These are phyloP conservation scores for Chaetodon trifascialis DNA, from an alignment of 2,113 vertebrate species.

Conservation along the genomic window DNA sequence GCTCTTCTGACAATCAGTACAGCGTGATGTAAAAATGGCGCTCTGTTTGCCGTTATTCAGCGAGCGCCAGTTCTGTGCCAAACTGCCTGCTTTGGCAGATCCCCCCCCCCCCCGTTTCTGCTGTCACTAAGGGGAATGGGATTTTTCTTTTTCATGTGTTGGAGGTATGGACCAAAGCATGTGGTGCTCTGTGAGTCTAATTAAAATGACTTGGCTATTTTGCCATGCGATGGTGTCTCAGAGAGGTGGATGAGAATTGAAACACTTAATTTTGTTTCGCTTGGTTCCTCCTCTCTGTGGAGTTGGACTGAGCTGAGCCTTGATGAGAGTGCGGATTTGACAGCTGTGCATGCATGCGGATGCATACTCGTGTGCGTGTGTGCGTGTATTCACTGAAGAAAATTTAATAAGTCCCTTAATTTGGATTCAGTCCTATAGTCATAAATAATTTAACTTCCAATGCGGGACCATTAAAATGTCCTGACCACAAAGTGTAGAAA, in stretches of 20 bases:
- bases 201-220: conserved; percentile 79
- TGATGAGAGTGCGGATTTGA: conserved; percentile 66
- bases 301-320: conserved; percentile 59
- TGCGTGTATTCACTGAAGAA: conserved; percentile 26
- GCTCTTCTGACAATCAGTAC: conserved; percentile 63
- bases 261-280: conserved; percentile 71
- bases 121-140: conserved; percentile 60
- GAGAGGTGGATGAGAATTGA: conserved; percentile 72
- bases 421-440: conserved; percentile 59
- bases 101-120: conserved; percentile 31
- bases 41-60: conserved; percentile 49
- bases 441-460: conserved; percentile 65
- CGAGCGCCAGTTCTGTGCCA: conserved; percentile 59
- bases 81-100: conserved; percentile 65
- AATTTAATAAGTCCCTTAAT: conserved; percentile 63
- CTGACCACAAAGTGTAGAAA: conserved; percentile 58
- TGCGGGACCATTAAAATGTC: conserved; percentile 50
- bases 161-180: conserved; percentile 67
- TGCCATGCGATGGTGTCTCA: conserved; percentile 59
- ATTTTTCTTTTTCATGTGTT: conserved; percentile 68
- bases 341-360: conserved; percentile 56
- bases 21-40: conserved; percentile 63
- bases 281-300: conserved; percentile 63
- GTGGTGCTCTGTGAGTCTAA: conserved; percentile 72
- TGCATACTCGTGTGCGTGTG: conserved; percentile 30